Conservation (phyloP, 2,888 invertebrate genomes). For the Archips xylosteana region DNA sequence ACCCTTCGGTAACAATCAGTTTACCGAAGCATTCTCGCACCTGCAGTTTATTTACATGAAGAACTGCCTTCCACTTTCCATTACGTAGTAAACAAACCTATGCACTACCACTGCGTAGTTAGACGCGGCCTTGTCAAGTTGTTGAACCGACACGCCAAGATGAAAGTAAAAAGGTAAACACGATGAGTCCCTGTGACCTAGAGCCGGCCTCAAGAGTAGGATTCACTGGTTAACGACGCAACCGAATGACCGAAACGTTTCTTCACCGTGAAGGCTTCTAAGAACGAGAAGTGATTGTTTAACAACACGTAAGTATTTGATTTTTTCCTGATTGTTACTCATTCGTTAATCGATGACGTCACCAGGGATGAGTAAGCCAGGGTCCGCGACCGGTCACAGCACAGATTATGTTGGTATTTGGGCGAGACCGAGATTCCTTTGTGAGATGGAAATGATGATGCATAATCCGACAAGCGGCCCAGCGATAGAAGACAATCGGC, state of each 20-base stretch:
- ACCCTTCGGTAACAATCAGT: background rate
- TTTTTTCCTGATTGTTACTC: conserved; percentile 74
- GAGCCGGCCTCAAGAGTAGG: conserved; percentile 33
- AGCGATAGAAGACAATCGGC: conserved; percentile 33
- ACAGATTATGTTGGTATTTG: conserved; percentile 66
- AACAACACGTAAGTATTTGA: conserved; percentile 53
- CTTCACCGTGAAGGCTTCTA: conserved; percentile 45
- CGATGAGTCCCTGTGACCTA: conserved; percentile 50
- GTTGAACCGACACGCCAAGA: conserved; percentile 46
- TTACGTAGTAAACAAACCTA: conserved; percentile 46
- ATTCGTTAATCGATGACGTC: conserved; percentile 78
- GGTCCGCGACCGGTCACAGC: conserved; percentile 59
- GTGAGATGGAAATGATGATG: conserved; percentile 47
- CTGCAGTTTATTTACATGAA: conserved; percentile 41
- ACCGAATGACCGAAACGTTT: conserved; percentile 43
- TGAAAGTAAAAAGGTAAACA: conserved; percentile 58
- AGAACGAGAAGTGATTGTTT: conserved; percentile 40
- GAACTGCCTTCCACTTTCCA: conserved; percentile 46
- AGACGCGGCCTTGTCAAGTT: conserved; percentile 45
- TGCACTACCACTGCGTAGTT: conserved; percentile 44
- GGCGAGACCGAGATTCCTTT: conserved; percentile 63
- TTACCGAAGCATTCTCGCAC: background rate
- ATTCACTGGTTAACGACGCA: conserved; percentile 38
- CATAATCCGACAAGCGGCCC: conserved; percentile 43
- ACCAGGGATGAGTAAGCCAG: conserved; percentile 71